Conservation (phyloP, 2,113 vertebrate genomes). For the Turnix velox region DNA sequence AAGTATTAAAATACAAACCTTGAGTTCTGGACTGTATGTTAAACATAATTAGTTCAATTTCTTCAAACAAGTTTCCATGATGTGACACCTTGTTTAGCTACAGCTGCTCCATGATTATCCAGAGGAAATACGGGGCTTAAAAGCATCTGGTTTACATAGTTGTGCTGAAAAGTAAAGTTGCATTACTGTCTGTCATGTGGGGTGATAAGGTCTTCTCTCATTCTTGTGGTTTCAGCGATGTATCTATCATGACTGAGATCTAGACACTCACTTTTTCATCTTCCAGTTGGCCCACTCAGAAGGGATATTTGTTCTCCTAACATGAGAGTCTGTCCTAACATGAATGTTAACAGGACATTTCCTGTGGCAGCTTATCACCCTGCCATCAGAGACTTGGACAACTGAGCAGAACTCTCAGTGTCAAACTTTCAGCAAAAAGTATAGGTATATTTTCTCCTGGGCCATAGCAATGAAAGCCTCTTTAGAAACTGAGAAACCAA, state of each 20-base stretch:
- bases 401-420: background rate
- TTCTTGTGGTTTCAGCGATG: background rate
- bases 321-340: background rate
- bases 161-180: background rate
- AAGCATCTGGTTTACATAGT: background rate
- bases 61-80: background rate
- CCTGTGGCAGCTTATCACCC: background rate
- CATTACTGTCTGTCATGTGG: background rate
- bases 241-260: accelerated
- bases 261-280: background rate
- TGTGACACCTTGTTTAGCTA: background rate
- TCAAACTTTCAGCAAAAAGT: background rate
- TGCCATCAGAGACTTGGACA: background rate
- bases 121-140: conserved; percentile 4
- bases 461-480: background rate
- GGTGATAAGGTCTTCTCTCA: background rate
- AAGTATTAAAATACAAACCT: background rate
- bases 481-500: background rate
- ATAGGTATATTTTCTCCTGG: background rate
- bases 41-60: background rate
- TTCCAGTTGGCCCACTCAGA: background rate
- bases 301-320: background rate
- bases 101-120: background rate
- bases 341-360: background rate
- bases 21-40: background rate